These are phyloP conservation scores for Pseudopipra pipra DNA, from an alignment of 2,113 vertebrate genomes.

Conservation along the genomic window DNA sequence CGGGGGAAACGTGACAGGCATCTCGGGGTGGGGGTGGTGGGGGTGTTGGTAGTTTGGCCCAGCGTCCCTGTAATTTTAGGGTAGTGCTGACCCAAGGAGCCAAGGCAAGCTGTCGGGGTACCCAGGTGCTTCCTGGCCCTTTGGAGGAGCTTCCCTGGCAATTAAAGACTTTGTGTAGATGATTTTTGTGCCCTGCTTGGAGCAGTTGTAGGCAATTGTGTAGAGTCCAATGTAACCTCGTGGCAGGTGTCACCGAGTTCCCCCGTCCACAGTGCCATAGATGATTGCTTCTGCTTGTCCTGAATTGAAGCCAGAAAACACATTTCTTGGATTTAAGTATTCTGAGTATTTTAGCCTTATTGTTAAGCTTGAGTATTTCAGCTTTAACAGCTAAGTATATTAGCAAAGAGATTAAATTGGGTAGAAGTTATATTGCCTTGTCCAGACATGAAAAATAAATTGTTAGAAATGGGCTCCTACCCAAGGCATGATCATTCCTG, in stretches of 20 bases:
- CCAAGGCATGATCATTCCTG: slow-evolving; percentile 21
- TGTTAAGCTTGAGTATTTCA: slow-evolving; percentile 48
- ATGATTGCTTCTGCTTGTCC: slow-evolving; percentile 1
- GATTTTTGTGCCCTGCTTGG: neutral
- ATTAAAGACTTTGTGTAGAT: neutral
- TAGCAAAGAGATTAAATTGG: slow-evolving; percentile 60
- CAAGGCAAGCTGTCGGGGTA: neutral
- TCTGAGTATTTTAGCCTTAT: slow-evolving; percentile 43
- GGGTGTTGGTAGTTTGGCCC: neutral
- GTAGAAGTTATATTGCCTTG: slow-evolving; percentile 53
- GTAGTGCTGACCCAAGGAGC: neutral
- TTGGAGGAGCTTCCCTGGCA: neutral
- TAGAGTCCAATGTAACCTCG: neutral
- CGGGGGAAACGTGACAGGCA: neutral
- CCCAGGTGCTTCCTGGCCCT: neutral
- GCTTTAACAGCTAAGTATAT: slow-evolving; percentile 27
- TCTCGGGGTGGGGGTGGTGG: accelerated
- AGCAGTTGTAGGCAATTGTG: neutral
- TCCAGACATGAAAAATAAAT: slow-evolving; percentile 60
- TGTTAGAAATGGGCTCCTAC: slow-evolving; percentile 42
- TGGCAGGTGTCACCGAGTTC: neutral
- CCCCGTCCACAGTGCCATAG: neutral
- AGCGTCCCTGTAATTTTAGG: neutral
- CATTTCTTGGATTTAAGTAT: slow-evolving; percentile 40
- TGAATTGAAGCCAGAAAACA: slow-evolving; percentile 32